Percentiles rank a stretch among this genome's conserved stretches.
Evolutionary conservation across 2,113 vertebrate genomes (phyloP).

Genomic region (Jacana jacana): DNA sequence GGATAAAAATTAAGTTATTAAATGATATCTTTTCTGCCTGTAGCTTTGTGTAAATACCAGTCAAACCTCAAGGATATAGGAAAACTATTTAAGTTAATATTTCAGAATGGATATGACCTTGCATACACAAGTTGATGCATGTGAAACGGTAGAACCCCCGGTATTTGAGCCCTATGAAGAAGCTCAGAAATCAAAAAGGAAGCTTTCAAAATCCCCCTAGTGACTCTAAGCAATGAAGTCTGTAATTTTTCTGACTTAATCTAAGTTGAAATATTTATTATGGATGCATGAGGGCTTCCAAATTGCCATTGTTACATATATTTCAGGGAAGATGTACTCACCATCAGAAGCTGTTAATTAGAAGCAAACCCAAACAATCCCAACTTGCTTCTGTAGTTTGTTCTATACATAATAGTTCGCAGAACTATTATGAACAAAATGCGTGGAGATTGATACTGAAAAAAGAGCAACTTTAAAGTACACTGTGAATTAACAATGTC

Average conservation of each 20-base stretch:
- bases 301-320: background rate
- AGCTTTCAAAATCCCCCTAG: background rate
- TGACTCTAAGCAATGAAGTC: background rate
- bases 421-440: background rate
- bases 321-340: background rate
- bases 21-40: background rate
- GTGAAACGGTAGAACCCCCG: background rate
- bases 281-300: accelerated
- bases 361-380: background rate
- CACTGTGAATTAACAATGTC: background rate
- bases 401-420: background rate
- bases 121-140: accelerated
- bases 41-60: background rate
- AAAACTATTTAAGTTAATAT: background rate
- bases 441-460: background rate
- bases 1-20: background rate
- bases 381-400: background rate
- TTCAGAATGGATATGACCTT: background rate
- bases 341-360: background rate
- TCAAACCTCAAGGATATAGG: background rate
- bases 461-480: background rate
- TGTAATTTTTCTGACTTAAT: background rate
- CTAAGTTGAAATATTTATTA: background rate
- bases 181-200: background rate
- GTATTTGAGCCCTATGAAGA: background rate